phyloP scores from a whole-genome alignment of 2,797 vertebrate species.

The Molossus alvarezi region DNA sequence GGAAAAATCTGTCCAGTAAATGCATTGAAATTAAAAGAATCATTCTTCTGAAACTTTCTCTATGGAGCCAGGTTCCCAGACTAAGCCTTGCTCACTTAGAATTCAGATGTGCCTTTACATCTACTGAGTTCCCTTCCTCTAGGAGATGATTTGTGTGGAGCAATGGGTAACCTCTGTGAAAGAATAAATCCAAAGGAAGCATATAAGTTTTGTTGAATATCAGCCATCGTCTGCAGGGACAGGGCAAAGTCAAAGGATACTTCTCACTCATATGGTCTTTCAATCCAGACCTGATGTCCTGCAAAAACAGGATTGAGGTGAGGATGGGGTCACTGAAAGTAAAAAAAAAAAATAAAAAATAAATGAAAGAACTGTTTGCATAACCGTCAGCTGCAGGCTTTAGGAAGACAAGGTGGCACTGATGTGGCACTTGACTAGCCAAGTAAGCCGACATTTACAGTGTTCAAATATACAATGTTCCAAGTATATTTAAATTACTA shows the following conservation, averaged over 20 bases:
- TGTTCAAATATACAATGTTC: not conserved
- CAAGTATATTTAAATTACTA: slow-evolving; percentile 1
- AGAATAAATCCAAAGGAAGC: slow-evolving; percentile 10
- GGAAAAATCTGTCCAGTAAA: not conserved
- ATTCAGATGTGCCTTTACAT: not conserved
- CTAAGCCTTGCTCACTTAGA: not conserved
- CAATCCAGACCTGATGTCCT: not conserved
- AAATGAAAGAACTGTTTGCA: not conserved
- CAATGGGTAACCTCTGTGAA: not conserved
- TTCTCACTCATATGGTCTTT: not conserved
- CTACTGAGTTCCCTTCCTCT: not conserved
- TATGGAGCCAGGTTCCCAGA: not conserved
- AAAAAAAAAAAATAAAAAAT: not conserved
- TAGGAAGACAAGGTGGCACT: not conserved
- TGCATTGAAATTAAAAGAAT: not conserved
- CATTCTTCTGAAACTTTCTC: not conserved
- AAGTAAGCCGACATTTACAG: not conserved
- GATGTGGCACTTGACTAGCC: not conserved
- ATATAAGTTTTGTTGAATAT: not conserved
- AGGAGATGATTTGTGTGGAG: not conserved
- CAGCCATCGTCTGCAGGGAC: not conserved
- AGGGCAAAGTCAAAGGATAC: not conserved
- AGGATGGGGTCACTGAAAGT: not conserved
- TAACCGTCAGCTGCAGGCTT: not conserved
- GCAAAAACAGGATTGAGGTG: not conserved